Conservation (phyloP, 1,140 invertebrate genomes). For the Ctenoplectra terminalis region DNA sequence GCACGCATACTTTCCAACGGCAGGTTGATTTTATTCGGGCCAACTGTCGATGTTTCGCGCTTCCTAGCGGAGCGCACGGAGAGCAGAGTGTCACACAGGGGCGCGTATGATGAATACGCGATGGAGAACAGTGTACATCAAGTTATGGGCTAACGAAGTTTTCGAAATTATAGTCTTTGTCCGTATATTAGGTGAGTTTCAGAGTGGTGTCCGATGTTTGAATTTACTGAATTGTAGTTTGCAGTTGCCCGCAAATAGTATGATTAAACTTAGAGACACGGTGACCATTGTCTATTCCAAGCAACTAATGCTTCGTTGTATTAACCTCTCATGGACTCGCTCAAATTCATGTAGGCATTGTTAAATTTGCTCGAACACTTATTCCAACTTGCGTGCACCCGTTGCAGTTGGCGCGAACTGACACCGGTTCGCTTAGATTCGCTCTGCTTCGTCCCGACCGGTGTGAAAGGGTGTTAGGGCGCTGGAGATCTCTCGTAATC, state of each 20-base stretch:
- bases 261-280: not conserved
- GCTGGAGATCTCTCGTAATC: too few species aligned
- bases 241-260: not conserved
- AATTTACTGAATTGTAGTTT: not conserved
- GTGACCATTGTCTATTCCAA: too few species aligned
- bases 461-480: too few species aligned
- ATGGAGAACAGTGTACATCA: not conserved
- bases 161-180: constrained; percentile 26
- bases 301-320: too few species aligned
- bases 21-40: constrained; percentile 1
- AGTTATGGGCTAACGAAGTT: constrained; percentile 3
- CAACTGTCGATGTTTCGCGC: constrained; percentile 9
- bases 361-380: not conserved
- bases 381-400: too few species aligned
- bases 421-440: too few species aligned
- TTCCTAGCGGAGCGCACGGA: not conserved
- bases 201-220: not conserved
- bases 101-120: not conserved
- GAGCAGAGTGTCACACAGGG: not conserved
- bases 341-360: too few species aligned
- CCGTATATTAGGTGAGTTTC: not conserved
- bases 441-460: too few species aligned
- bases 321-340: not conserved
- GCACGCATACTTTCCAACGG: constrained; percentile 9
- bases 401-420: too few species aligned